A percentile compares a stretch with the other conserved stretches of the same genome.
phyloP scores from a whole-genome alignment of 2,113 vertebrate species.

The Indri indri region DNA sequence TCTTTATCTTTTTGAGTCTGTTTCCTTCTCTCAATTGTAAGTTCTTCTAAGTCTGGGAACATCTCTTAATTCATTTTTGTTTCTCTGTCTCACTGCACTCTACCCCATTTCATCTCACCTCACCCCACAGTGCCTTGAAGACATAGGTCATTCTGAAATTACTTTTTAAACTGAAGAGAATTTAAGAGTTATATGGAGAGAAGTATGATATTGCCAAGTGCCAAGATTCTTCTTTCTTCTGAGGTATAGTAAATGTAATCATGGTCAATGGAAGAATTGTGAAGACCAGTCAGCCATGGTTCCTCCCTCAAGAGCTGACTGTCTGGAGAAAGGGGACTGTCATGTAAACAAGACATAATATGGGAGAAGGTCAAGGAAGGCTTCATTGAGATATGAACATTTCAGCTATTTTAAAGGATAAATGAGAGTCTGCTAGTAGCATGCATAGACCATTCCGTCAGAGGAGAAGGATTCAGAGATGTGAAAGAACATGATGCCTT shows the following conservation, averaged over 20 bases:
- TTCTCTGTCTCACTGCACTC: neutral
- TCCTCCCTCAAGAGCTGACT: neutral
- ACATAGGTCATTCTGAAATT: constrained; percentile 17
- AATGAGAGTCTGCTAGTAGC: neutral
- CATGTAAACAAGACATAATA: neutral
- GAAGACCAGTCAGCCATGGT: neutral
- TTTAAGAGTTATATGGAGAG: neutral
- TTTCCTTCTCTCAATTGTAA: neutral
- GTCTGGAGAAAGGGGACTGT: neutral
- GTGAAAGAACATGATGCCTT: neutral
- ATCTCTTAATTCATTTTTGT: neutral
- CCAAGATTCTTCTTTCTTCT: neutral
- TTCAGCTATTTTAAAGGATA: neutral
- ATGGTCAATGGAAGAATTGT: neutral
- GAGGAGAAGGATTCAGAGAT: neutral
- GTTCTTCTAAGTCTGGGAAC: neutral
- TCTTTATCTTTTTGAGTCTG: neutral
- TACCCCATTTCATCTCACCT: neutral
- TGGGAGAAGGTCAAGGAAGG: neutral
- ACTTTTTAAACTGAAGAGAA: constrained; percentile 33
- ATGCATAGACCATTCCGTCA: neutral
- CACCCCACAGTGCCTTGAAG: neutral
- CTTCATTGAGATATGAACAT: neutral
- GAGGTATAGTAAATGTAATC: neutral
- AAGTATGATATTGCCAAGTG: neutral